Percentiles rank a stretch among this genome's conserved stretches.
Evolutionary conservation across 2,888 invertebrate genomes (phyloP).

Genomic region (Tuberolachnus salignus): DNA sequence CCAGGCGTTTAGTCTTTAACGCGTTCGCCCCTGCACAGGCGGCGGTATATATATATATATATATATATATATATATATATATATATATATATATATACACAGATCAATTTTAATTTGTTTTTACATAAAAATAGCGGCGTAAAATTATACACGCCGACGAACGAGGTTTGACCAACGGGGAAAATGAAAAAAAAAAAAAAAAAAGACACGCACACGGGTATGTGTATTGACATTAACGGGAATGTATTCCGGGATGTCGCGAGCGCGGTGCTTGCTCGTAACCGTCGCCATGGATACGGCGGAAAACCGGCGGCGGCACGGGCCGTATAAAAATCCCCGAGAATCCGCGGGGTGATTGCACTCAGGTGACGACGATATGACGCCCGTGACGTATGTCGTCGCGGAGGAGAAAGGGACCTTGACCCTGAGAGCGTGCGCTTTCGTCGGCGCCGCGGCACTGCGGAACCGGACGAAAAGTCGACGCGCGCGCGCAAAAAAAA

Average conservation of each 20-base stretch:
- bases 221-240: slow-evolving; percentile 41
- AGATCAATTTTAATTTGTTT: too few relatives aligned
- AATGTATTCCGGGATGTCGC: slow-evolving; percentile 18
- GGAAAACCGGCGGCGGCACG: slow-evolving; percentile 1
- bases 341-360: slow-evolving; percentile 39
- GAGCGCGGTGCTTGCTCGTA: slow-evolving; percentile 13
- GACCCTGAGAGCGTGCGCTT: slow-evolving; percentile 33
- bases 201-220: too few relatives aligned
- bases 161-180: too few relatives aligned
- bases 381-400: neutral
- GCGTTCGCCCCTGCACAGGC: too few relatives aligned
- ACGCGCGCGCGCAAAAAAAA: too few relatives aligned
- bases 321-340: slow-evolving; percentile 18
- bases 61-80: too few relatives aligned
- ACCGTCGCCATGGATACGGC: slow-evolving; percentile 34
- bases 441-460: neutral
- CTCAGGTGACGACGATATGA: slow-evolving; percentile 25
- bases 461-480: slow-evolving; percentile 16
- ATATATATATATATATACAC: too few relatives aligned
- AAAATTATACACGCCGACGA: too few relatives aligned
- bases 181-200: too few relatives aligned
- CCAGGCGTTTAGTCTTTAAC: too few relatives aligned
- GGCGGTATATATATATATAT: too few relatives aligned
- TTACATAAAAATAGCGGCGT: too few relatives aligned
- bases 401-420: slow-evolving; percentile 7